These are phyloP conservation scores for Apodemia hepburni DNA, from an alignment of 2,888 invertebrate species.

Conservation along the genomic window DNA sequence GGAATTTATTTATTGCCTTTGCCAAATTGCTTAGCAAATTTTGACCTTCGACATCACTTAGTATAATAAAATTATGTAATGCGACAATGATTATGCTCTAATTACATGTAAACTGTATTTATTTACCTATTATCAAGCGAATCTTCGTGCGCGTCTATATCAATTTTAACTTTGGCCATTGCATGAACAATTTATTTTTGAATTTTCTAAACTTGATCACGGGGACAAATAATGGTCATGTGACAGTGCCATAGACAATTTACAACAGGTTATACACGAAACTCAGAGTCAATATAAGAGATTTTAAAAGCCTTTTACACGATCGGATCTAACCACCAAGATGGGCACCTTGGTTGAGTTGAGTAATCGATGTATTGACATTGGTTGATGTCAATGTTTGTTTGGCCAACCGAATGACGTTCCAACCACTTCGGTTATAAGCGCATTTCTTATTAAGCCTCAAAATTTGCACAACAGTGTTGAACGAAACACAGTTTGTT, in stretches of 20 bases:
- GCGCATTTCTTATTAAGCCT: too few relatives aligned
- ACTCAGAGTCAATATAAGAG: background rate
- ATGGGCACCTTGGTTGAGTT: too few relatives aligned
- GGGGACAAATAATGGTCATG: constrained; percentile 87
- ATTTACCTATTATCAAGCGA: constrained; percentile 82
- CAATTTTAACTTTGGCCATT: constrained; percentile 77
- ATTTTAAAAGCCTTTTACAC: too few relatives aligned
- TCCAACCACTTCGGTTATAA: too few relatives aligned
- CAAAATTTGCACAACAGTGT: too few relatives aligned
- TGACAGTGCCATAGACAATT: constrained; percentile 71
- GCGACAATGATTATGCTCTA: constrained; percentile 26
- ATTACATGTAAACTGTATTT: constrained; percentile 23
- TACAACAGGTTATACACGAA: constrained; percentile 30
- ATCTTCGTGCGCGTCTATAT: constrained; percentile 81
- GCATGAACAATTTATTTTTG: constrained; percentile 79
- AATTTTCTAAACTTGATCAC: constrained; percentile 85
- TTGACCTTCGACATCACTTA: constrained; percentile 64
- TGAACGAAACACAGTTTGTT: too few relatives aligned
- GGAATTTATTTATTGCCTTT: constrained; percentile 31
- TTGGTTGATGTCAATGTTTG: too few relatives aligned
- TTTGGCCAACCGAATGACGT: too few relatives aligned
- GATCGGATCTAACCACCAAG: too few relatives aligned
- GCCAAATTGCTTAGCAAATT: constrained; percentile 52
- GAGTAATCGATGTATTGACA: too few relatives aligned
- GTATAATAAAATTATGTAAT: constrained; percentile 61